phyloP scores from a whole-genome alignment of 2,888 invertebrate species.

The Blera fallax region DNA sequence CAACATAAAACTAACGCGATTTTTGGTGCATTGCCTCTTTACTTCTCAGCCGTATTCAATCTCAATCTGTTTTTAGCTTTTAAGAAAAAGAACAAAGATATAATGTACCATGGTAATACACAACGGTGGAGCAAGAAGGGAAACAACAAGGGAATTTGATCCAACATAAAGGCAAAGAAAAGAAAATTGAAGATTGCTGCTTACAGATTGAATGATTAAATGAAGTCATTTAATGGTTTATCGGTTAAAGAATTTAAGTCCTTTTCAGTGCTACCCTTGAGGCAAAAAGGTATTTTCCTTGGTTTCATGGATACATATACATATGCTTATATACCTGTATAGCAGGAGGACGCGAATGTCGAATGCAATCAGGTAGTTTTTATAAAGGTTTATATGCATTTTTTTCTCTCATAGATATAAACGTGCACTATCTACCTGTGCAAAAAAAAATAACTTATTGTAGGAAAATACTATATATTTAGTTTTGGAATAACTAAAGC shows the following conservation, averaged over 20 bases:
- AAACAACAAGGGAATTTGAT: slow-evolving; percentile 12
- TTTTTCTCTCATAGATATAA: background rate
- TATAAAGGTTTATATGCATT: background rate
- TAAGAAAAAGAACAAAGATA: slow-evolving; percentile 42
- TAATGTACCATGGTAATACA: slow-evolving; percentile 32
- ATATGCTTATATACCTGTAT: background rate
- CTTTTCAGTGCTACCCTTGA: slow-evolving; percentile 56
- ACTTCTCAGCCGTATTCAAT: slow-evolving; percentile 28
- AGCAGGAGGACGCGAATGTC: slow-evolving; percentile 1
- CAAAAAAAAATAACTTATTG: background rate
- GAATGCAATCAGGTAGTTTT: slow-evolving; percentile 19
- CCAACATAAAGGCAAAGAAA: slow-evolving; percentile 46
- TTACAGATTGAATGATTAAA: slow-evolving; percentile 71
- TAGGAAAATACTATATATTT: background rate
- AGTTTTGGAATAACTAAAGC: background rate
- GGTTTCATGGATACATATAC: background rate
- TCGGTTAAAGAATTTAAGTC: slow-evolving; percentile 60
- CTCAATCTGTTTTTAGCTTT: slow-evolving; percentile 48
- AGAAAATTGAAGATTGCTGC: slow-evolving; percentile 62
- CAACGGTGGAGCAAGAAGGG: slow-evolving; percentile 13
- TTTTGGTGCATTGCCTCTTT: slow-evolving; percentile 34
- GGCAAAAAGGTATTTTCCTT: slow-evolving; percentile 30
- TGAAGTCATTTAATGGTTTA: slow-evolving; percentile 73
- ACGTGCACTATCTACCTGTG: background rate
- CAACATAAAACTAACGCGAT: slow-evolving; percentile 41